A percentile compares a stretch with the other conserved stretches of the same genome.
These are phyloP conservation scores for Leptopilina syphax DNA, from an alignment of 2,888 invertebrate genomes.

Conservation along the genomic window DNA sequence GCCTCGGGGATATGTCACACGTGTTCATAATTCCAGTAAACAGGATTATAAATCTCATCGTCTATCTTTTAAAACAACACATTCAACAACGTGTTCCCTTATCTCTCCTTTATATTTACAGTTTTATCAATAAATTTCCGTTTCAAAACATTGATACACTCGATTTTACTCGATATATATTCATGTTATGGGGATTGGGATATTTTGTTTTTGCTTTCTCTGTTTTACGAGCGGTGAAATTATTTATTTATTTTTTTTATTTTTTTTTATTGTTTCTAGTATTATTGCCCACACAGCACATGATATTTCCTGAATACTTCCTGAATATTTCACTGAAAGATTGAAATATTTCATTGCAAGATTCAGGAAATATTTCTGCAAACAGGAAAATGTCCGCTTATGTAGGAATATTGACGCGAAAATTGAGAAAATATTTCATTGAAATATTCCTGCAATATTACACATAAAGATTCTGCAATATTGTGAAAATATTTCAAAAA, in stretches of 20 bases:
- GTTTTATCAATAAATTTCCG: not conserved
- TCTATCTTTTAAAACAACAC: constrained; percentile 8
- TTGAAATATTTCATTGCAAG: no score
- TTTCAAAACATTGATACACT: not conserved
- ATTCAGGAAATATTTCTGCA: no score
- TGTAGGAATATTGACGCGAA: no score
- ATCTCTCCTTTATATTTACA: not conserved
- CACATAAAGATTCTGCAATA: no score
- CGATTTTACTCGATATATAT: not conserved
- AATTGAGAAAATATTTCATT: no score
- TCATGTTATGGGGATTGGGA: not conserved
- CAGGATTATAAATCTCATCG: constrained; percentile 27
- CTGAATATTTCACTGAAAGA: no score
- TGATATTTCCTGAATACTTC: no score
- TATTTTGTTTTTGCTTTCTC: not conserved
- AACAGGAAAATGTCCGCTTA: no score
- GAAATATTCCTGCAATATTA: no score
- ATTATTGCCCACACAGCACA: no score
- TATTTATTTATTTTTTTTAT: not conserved
- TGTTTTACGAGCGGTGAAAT: no score
- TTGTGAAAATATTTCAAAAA: no score
- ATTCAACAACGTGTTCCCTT: not conserved
- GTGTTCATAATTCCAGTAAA: constrained; percentile 29
- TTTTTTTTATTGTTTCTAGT: not conserved
- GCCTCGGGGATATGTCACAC: constrained; percentile 29